phyloP scores from a whole-genome alignment of 1,140 invertebrate species.

The Brachionus paranguensis region DNA sequence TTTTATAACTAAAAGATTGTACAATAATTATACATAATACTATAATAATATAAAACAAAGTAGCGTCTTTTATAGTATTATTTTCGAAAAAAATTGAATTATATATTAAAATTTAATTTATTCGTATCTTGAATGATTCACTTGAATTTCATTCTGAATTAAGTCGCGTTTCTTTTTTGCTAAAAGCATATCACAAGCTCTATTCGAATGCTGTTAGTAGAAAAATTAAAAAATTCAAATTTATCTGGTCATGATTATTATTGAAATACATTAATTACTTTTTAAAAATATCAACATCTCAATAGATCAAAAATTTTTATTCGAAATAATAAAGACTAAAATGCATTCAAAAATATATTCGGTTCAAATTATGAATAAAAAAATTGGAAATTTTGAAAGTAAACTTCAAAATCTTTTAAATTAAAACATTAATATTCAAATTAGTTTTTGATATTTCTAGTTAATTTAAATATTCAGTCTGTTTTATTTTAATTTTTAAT shows the following conservation, averaged over 20 bases:
- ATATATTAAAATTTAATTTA: slow-evolving; percentile 5
- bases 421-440: not conserved
- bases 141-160: not conserved
- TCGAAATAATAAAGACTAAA: too few relatives aligned
- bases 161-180: not conserved
- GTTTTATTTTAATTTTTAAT: not conserved
- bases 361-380: not conserved
- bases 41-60: not conserved
- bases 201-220: not conserved
- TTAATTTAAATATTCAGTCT: not conserved
- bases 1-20: not conserved
- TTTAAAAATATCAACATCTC: not conserved
- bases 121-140: not conserved
- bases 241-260: not conserved
- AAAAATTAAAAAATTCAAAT: not conserved
- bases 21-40: not conserved
- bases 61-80: not conserved
- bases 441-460: not conserved
- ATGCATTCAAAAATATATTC: not conserved
- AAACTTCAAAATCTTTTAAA: not conserved
- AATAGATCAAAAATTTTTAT: not conserved
- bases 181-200: not conserved
- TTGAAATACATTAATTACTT: not conserved
- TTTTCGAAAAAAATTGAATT: not conserved
- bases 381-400: not conserved